Evolutionary conservation across 1,140 invertebrate species (phyloP).

Genomic region (Nasonia vitripennis): DNA sequence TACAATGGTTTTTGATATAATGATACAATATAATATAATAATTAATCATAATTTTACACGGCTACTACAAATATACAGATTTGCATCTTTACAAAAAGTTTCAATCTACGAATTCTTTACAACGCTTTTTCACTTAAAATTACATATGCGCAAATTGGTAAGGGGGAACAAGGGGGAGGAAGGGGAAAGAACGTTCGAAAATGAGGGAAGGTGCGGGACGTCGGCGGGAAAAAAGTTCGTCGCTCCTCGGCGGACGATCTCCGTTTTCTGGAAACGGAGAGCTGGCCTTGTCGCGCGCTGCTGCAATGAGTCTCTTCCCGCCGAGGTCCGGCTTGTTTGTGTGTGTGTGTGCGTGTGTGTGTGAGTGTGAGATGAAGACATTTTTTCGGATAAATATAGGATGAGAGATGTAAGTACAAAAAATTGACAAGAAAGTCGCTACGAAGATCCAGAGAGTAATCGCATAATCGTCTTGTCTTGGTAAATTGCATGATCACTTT

Average conservation of each 20-base stretch:
- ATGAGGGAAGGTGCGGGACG: conserved; percentile 18
- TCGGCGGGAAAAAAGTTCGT: conserved; percentile 1
- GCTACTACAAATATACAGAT: conserved; percentile 73
- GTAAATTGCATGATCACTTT: conserved; percentile 44
- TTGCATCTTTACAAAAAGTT: conserved; percentile 66
- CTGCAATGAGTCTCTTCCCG: conserved; percentile 6
- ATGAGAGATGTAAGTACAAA: conserved; percentile 66
- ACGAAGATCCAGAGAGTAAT: conserved; percentile 58
- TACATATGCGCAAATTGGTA: conserved; percentile 54
- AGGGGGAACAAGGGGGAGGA: conserved; percentile 28
- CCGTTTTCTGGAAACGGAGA: background rate
- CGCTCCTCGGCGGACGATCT: background rate
- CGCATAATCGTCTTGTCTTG: conserved; percentile 43
- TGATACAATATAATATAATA: conserved; percentile 61
- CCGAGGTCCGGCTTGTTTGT: background rate
- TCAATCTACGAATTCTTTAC: conserved; percentile 64
- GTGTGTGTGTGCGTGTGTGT: too few relatives aligned
- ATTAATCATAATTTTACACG: conserved; percentile 72
- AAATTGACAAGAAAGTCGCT: conserved; percentile 67
- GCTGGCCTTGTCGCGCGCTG: background rate
- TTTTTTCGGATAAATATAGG: conserved; percentile 17
- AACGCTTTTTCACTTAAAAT: conserved; percentile 59
- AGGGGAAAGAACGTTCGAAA: conserved; percentile 37
- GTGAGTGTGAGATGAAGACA: background rate
- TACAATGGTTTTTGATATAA: conserved; percentile 69